Base-by-base conservation (phyloP, 1,140 invertebrate genomes). In the Olivierus martensii region DNA sequence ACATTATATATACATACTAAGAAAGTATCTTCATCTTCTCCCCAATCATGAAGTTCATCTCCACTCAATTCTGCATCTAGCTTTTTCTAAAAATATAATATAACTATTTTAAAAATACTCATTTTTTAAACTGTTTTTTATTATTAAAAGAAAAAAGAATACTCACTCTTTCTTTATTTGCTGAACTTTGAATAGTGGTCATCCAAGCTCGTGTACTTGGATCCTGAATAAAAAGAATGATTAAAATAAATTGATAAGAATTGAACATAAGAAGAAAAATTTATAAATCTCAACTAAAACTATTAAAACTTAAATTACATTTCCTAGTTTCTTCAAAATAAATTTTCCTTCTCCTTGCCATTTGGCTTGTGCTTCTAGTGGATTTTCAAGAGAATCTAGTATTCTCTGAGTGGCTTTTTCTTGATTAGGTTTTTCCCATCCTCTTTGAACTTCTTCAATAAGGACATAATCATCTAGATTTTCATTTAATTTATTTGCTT, bases 1-100 rank as follows among this genome's bases (percentile, higher is more conserved):
- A 95, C 88, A 66, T 94, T 93, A 66, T 93, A 90, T 0, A 95
- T 81, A 67, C 91, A 94, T 1, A 94, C 89, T 0, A 94, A 70
- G 67, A 93, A 94, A 22, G 82, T 89, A 57, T 90, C 84, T 9
- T 82, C 79, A 57, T 83, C 79, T 51, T 79, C 83, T 81, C 82
- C 85, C 41, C 78, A 77, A 44, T 75, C 77, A 34, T 74, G 66
- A 51, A 72, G 71, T 54, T 73, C 73, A 38, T 63, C 66, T 51
- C 65, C 63, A 22, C 50, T 46, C 28, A 28, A 6, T 28, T 28
- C 28, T 2, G 28, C 28, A 28, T 28, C 28, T 28, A 28, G 28
- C 9, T 28, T 28, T 28, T 28, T 28, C 28, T 28, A 9, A 4
- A 28, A 2, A 28, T 6, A 6, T 0, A 28, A 28, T 28, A 28